Conservation (phyloP, 2,888 invertebrate species). For the Nematopogon swammerdamellus region DNA sequence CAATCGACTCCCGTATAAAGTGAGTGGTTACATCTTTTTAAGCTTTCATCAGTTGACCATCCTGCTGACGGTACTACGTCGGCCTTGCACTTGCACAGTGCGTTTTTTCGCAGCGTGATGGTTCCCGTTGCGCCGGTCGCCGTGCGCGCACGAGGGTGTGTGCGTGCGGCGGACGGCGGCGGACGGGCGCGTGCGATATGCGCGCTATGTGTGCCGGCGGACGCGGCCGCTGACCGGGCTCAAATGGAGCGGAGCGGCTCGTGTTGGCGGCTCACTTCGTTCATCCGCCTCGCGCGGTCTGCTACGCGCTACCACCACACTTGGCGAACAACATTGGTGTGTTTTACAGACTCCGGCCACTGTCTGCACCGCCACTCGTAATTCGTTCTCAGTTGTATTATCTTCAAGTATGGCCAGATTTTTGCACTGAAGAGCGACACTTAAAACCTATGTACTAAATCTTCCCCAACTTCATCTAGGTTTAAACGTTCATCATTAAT, state of each 20-base stretch:
- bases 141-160: background rate
- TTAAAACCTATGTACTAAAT: too few relatives aligned
- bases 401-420: too few relatives aligned
- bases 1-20: too few relatives aligned
- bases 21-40: too few relatives aligned
- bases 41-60: too few relatives aligned
- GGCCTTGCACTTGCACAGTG: background rate
- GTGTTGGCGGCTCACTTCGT: background rate
- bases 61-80: background rate
- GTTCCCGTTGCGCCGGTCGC: background rate
- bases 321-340: background rate
- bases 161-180: background rate
- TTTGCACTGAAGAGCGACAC: too few relatives aligned
- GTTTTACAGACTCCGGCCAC: too few relatives aligned
- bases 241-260: conserved; percentile 48
- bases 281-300: conserved; percentile 3
- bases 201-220: conserved; percentile 49
- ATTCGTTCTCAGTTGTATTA: too few relatives aligned
- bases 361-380: too few relatives aligned
- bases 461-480: too few relatives aligned
- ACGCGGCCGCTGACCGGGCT: conserved; percentile 23
- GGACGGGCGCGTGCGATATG: conserved; percentile 40
- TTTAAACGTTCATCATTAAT: too few relatives aligned
- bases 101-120: background rate
- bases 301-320: background rate